phyloP scores from a whole-genome alignment of 92 coral and sea anemone species.

The Epizoanthus ramosus region DNA sequence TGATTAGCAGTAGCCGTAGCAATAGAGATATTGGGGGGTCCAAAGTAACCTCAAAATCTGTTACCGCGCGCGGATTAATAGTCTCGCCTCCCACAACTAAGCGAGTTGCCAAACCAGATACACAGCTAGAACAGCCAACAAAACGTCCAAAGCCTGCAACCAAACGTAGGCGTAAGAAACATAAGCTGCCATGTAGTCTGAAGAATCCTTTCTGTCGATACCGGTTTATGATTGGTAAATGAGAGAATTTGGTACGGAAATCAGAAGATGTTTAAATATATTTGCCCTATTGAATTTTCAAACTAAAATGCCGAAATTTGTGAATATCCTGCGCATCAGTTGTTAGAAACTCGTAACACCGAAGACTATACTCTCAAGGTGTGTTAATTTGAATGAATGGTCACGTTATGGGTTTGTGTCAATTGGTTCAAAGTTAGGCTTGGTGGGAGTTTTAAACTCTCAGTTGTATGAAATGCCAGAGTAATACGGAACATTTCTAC shows the following conservation, averaged over 20 bases:
- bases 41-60: neutral
- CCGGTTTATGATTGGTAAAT: constrained; percentile 14
- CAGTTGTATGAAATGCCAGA: no score
- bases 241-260: neutral
- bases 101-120: neutral
- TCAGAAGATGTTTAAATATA: neutral
- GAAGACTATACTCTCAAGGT: no score
- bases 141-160: neutral
- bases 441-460: no score
- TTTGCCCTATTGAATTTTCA: no score
- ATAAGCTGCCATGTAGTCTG: neutral
- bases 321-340: neutral
- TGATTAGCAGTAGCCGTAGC: constrained; percentile 28
- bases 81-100: neutral
- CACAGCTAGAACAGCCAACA: neutral
- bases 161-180: neutral
- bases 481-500: no score
- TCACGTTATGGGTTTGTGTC: no score
- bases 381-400: no score
- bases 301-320: neutral
- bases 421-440: no score
- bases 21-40: neutral
- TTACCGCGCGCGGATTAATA: neutral
- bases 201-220: neutral
- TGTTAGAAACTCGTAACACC: no score